Base-by-base conservation (phyloP, 2,797 vertebrate genomes). In the Gallinago solitaria region DNA sequence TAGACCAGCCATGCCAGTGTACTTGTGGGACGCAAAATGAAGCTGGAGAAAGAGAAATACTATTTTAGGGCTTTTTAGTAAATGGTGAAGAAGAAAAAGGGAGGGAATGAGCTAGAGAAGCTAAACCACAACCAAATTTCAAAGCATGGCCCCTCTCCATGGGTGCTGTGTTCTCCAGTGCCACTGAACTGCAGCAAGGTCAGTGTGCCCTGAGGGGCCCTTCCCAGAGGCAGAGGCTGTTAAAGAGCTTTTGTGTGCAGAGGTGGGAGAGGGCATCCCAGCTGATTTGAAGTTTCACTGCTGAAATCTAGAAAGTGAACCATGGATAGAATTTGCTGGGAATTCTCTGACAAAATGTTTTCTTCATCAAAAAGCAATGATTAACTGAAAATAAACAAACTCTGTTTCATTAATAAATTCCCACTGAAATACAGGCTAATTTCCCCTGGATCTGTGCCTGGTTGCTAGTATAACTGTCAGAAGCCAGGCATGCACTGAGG, bases 311-410 rank as follows among this genome's bases (percentile, higher is more conserved):
- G 74, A 23, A 78, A 48, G 67, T 35, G 50, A 93, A 81, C 51
- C 74, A 20, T 4, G 39, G 37, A 37, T 43, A 45, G 33, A 71
- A 35, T 68, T 91, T 68, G 17, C 80, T 77, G 69, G 80, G 65
- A 90, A 65, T 88, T 78, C 54, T 92, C 87, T 85, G 56, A 75
- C 48, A 67, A 90, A 59, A 80, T 24, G 24, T 68, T 85, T 89
- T 82, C 54, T 89, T 89, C 73, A 32, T 75, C 2, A 1, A 65
- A 30, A 77, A 87, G 53, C 16, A 79, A 45, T n/a, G 75, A 71
- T 89, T 80, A 64, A 77, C 41, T 45, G 60, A 56, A 95, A 95
- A 81, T 69, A 94, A 96, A 12, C 86, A 69, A 63, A 23, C 47
- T 69, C 75, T 89, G 27, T 90, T 92, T 74, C 87, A 89, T 56